These are phyloP conservation scores for Cheilosia urbana DNA, from an alignment of 2,888 invertebrate genomes.

Conservation along the genomic window DNA sequence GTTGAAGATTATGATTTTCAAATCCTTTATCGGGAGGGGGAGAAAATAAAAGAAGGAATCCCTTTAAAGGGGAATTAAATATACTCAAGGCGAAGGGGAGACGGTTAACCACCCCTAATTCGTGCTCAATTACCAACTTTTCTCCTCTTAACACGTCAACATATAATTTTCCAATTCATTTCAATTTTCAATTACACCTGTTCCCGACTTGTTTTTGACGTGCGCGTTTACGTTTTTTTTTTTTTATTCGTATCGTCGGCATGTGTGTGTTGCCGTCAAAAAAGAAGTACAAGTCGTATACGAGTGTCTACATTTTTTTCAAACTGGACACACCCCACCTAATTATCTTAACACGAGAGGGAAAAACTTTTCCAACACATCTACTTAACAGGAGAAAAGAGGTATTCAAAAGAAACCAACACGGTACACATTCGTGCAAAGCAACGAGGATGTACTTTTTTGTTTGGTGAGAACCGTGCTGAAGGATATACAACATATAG, in stretches of 20 bases:
- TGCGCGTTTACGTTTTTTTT: constrained; percentile 37
- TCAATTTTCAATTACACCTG: constrained; percentile 75
- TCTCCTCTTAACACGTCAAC: constrained; percentile 68
- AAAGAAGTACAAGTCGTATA: not conserved
- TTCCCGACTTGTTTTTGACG: constrained; percentile 69
- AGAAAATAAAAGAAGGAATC: not conserved
- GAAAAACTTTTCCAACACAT: constrained; percentile 50
- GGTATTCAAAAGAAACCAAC: constrained; percentile 25
- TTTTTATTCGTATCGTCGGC: not conserved
- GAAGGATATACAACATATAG: constrained; percentile 44
- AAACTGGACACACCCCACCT: constrained; percentile 68
- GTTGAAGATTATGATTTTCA: constrained; percentile 29
- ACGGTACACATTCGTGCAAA: constrained; percentile 48
- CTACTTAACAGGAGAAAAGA: constrained; percentile 45
- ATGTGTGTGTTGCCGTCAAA: constrained; percentile 23
- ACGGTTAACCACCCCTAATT: constrained; percentile 50
- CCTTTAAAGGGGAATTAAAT: not conserved
- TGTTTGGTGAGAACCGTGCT: constrained; percentile 16
- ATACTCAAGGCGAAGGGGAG: constrained; percentile 11
- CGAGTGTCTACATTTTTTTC: not conserved
- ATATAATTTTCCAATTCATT: constrained; percentile 76
- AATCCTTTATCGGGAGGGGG: constrained; percentile 7
- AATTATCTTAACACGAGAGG: constrained; percentile 61
- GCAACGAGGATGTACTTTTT: constrained; percentile 20
- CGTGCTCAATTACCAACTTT: constrained; percentile 66